Evolutionary conservation across 2,888 invertebrate genomes (phyloP).

Genomic region (Sphinx pinastri): DNA sequence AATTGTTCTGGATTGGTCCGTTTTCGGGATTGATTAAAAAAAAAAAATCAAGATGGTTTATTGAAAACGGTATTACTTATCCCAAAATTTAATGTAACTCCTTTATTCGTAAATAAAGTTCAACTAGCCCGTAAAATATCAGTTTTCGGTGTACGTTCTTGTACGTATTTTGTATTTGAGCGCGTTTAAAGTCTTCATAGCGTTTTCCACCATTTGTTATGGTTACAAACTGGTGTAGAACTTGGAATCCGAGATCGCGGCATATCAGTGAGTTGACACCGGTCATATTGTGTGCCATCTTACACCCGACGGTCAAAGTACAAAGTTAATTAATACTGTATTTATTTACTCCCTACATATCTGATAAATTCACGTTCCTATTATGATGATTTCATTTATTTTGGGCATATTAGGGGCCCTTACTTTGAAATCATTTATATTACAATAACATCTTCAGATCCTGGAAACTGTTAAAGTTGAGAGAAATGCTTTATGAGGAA

Average conservation of each 20-base stretch:
- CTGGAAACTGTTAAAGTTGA: too few relatives aligned
- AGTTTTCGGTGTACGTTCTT: too few relatives aligned
- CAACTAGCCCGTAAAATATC: too few relatives aligned
- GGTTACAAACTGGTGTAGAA: slow-evolving; percentile 6
- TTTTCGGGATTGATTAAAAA: too few relatives aligned
- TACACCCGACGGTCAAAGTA: neutral
- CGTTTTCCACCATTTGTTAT: slow-evolving; percentile 3
- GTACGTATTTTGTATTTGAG: neutral
- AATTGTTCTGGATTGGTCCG: too few relatives aligned
- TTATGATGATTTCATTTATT: neutral
- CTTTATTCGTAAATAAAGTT: too few relatives aligned
- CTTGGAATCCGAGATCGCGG: slow-evolving; percentile 41
- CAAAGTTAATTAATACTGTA: neutral
- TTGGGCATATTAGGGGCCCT: neutral
- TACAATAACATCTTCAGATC: too few relatives aligned
- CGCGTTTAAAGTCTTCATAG: neutral
- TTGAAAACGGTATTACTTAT: too few relatives aligned
- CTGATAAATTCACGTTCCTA: neutral
- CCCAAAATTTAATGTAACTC: too few relatives aligned
- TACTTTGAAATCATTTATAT: too few relatives aligned
- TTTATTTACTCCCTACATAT: neutral
- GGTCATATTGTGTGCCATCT: slow-evolving; percentile 26
- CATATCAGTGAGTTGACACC: slow-evolving; percentile 41
- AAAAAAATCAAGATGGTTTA: too few relatives aligned
- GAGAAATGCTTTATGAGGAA: too few relatives aligned